These are phyloP conservation scores for Meandrina meandrites DNA, from an alignment of 92 coral and sea anemone genomes.

Conservation along the genomic window DNA sequence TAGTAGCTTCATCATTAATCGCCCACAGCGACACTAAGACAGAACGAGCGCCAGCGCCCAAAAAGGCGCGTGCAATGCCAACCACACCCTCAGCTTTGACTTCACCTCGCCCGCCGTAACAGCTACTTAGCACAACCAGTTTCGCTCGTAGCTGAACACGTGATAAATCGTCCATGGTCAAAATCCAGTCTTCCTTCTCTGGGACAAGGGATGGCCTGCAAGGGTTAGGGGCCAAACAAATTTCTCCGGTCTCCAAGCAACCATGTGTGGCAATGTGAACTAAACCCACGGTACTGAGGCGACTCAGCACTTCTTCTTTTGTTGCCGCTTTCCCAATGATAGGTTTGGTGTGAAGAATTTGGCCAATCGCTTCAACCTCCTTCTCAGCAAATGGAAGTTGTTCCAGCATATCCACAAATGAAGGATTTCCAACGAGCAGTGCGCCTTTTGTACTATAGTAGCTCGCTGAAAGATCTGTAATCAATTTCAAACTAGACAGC, in stretches of 20 bases:
- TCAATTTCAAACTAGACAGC: background rate
- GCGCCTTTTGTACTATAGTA: background rate
- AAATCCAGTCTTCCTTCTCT: conserved; percentile 20
- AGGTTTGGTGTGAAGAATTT: conserved; percentile 4
- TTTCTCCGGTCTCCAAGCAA: conserved; percentile 22
- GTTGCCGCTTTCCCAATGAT: conserved; percentile 12
- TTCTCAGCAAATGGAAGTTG: background rate
- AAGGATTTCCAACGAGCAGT: background rate
- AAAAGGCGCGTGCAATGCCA: no score
- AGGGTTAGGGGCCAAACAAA: conserved; percentile 25
- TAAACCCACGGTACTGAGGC: background rate
- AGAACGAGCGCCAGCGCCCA: no score
- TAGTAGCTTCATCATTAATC: background rate
- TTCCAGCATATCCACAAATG: background rate
- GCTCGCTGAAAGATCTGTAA: background rate
- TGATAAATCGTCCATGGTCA: conserved; percentile 14
- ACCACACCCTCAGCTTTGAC: no score
- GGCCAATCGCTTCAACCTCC: background rate
- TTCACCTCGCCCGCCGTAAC: conserved; percentile 25
- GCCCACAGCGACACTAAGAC: no score
- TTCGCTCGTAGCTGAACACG: background rate
- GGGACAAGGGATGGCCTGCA: background rate
- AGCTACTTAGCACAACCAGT: conserved; percentile 38
- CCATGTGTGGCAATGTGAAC: conserved; percentile 46
- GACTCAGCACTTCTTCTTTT: conserved; percentile 21